Evolutionary conservation across 2,888 invertebrate species (phyloP).

Genomic region (Cylindroiulus punctatus): DNA sequence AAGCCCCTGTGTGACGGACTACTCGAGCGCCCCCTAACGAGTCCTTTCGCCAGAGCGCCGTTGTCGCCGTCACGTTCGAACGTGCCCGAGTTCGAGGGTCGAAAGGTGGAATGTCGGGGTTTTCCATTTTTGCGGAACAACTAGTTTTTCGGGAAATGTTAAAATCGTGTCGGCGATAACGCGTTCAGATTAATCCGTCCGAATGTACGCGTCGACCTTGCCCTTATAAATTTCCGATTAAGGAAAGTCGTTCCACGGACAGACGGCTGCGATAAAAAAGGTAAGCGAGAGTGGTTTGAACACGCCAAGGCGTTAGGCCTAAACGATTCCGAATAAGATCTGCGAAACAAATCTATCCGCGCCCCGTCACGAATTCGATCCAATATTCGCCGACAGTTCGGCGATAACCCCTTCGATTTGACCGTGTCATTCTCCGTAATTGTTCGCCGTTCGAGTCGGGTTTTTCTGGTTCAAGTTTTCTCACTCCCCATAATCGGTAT

Average conservation of each 20-base stretch:
- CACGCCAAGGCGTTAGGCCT: background rate
- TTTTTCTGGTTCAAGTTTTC: background rate
- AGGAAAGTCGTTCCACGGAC: background rate
- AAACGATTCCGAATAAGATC: background rate
- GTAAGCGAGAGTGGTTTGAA: background rate
- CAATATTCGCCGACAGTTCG: background rate
- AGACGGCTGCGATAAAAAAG: background rate
- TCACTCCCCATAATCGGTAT: background rate
- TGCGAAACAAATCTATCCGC: background rate
- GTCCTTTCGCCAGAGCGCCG: background rate
- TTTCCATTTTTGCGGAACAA: background rate
- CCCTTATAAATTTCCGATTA: constrained; percentile 9
- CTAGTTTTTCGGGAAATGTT: background rate
- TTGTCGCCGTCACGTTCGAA: background rate
- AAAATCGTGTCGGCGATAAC: background rate
- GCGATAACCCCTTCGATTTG: background rate
- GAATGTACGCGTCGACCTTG: background rate
- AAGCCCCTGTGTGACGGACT: too few relatives aligned
- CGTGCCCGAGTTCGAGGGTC: background rate
- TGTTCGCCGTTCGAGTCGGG: background rate
- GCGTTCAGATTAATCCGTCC: background rate
- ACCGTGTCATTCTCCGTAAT: constrained; percentile 4
- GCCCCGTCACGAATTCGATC: background rate
- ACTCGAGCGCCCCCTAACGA: too few relatives aligned
- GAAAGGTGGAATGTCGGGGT: background rate